Conservation (phyloP, 2,888 invertebrate species). For the Netelia melanura region DNA sequence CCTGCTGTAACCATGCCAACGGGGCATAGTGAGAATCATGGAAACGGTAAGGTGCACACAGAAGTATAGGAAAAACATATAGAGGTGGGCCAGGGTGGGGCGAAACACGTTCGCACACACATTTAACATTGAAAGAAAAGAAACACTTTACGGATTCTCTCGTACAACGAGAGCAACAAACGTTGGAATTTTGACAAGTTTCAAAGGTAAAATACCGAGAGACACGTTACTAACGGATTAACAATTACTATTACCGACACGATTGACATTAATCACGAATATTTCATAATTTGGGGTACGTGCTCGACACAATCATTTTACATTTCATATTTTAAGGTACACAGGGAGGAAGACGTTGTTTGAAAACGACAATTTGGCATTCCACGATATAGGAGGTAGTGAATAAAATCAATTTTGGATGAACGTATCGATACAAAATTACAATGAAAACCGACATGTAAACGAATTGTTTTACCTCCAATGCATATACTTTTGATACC, state of each 20-base stretch:
- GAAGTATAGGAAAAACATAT: slow-evolving; percentile 71
- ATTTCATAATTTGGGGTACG: slow-evolving; percentile 33
- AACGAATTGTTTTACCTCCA: slow-evolving; percentile 30
- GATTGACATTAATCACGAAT: not conserved
- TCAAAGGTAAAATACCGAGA: not conserved
- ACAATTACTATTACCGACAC: slow-evolving; percentile 7
- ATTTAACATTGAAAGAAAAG: slow-evolving; percentile 22
- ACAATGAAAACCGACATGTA: slow-evolving; percentile 45
- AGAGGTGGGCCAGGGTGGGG: slow-evolving; percentile 70
- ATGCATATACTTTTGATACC: slow-evolving; percentile 21
- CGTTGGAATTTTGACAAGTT: slow-evolving; percentile 52
- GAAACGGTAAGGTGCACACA: slow-evolving; percentile 74
- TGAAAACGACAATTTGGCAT: slow-evolving; percentile 50
- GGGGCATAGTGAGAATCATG: slow-evolving; percentile 73
- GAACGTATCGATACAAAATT: slow-evolving; percentile 18
- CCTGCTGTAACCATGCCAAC: slow-evolving; percentile 84
- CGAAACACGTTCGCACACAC: slow-evolving; percentile 72
- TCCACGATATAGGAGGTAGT: slow-evolving; percentile 20
- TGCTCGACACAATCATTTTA: slow-evolving; percentile 36
- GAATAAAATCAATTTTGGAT: slow-evolving; percentile 43
- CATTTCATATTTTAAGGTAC: slow-evolving; percentile 22
- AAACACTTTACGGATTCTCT: slow-evolving; percentile 28
- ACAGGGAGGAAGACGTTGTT: slow-evolving; percentile 10
- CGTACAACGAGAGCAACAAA: slow-evolving; percentile 22
- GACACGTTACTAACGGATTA: slow-evolving; percentile 26